Conservation (phyloP, 1,140 invertebrate genomes). For the Octopus bimaculoides region DNA sequence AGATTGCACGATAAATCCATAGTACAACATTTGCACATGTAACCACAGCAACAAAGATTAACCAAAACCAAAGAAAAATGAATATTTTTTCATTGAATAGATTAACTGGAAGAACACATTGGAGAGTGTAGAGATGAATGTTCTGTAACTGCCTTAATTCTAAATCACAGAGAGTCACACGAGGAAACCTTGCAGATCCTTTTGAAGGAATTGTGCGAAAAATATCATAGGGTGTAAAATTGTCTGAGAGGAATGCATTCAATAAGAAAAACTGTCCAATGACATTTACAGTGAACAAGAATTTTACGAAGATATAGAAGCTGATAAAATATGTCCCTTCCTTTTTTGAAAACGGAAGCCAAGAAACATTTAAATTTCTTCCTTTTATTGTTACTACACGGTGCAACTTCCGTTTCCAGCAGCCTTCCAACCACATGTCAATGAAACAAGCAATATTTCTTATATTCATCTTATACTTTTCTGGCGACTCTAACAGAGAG, state of each 20-base stretch:
- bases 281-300: constrained; percentile 41
- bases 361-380: constrained; percentile 35
- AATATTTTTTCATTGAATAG: constrained; percentile 63
- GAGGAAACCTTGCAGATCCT: constrained; percentile 56
- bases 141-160: constrained; percentile 57
- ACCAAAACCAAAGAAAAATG: constrained; percentile 61
- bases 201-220: constrained; percentile 56
- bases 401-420: constrained; percentile 34
- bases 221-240: constrained; percentile 54
- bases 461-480: constrained; percentile 33
- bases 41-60: constrained; percentile 54
- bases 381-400: constrained; percentile 31
- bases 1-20: constrained; percentile 43
- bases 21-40: constrained; percentile 35
- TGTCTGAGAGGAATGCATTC: constrained; percentile 43
- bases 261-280: constrained; percentile 43
- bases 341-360: constrained; percentile 51
- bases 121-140: constrained; percentile 42
- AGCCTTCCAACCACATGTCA: constrained; percentile 38
- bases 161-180: constrained; percentile 62
- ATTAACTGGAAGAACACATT: constrained; percentile 61
- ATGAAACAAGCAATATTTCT: constrained; percentile 38
- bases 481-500: constrained; percentile 31
- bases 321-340: constrained; percentile 58
- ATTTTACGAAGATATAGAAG: constrained; percentile 52